Evolutionary conservation across 2,888 invertebrate genomes (phyloP), one percentile per base, ranked within the genome.

Genomic region (Acrocyrtus sp.): DNA sequence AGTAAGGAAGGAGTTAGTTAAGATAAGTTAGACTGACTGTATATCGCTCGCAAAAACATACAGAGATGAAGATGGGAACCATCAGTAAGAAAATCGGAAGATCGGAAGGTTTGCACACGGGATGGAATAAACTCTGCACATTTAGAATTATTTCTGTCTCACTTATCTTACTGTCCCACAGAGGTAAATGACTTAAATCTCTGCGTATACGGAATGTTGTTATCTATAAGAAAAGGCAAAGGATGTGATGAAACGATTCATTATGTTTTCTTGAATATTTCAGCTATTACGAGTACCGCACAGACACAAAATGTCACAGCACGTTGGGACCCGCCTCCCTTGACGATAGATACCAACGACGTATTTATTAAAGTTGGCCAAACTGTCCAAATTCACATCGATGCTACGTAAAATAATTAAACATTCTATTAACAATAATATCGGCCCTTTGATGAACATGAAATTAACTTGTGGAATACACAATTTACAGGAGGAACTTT

Each of bases 361-460:
- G 24, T 76, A n/a, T 27, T 26, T 5, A 10, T 78, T 10, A 73
- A 75, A 69, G 74, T 75, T 10, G 77, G 75, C 34, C 27, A 63
- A 17, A 41, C 50, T 24, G 51, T 47, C 0, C 26, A 56, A 10
- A 72, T 75, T 39, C 47, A 60, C 15, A 41, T 78, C 15, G 43
- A 43, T 26, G 53, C 72, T 8, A 68, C 77, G 77, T 78, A 72
- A 70, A 74, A 41, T 10, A 15, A 29, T 29, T 19, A 48, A 50
- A 26, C 29, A 50, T 19, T 43, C 10, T 19, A 34, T 19, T 26
- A 45, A 61, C 29, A 41, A 29, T 6, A 15, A 24, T 26, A 19
- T 54, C 8, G n/a, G 29, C 21, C 22, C 6, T 21, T 29, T 27
- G 17, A 26, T 15, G 15, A n/a, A 47, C 47, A n/a, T 10, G 47